Conservation (phyloP, 2,888 invertebrate genomes). For the Agrochola lota region DNA sequence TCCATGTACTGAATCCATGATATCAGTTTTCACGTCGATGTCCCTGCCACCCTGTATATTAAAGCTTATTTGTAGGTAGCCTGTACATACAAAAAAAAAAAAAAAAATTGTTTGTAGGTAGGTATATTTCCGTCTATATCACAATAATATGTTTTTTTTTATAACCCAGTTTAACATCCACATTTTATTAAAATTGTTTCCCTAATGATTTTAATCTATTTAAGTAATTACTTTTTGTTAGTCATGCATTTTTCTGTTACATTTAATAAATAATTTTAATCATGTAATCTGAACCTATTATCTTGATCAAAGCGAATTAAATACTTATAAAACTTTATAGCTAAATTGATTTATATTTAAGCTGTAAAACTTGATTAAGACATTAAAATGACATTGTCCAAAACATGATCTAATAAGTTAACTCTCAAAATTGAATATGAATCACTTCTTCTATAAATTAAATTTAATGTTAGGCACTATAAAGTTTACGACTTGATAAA, state of each 20-base stretch:
- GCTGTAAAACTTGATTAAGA: conserved; percentile 55
- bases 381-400: conserved; percentile 50
- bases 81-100: too few relatives aligned
- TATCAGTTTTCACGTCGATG: too few relatives aligned
- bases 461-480: conserved; percentile 32
- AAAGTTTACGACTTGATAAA: conserved; percentile 47
- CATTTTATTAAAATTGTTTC: conserved; percentile 14
- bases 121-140: not conserved
- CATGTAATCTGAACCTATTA: conserved; percentile 18
- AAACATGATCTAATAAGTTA: conserved; percentile 44
- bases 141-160: too few relatives aligned
- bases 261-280: conserved; percentile 13
- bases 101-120: too few relatives aligned
- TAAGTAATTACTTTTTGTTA: conserved; percentile 14
- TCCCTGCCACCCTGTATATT: too few relatives aligned
- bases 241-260: not conserved
- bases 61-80: not conserved
- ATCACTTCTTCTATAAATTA: conserved; percentile 40
- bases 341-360: conserved; percentile 46
- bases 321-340: conserved; percentile 43
- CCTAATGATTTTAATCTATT: conserved; percentile 10
- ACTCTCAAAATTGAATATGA: conserved; percentile 50
- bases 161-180: not conserved
- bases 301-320: conserved; percentile 24
- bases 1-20: too few relatives aligned